These are phyloP conservation scores for Rhaphigaster nebulosa DNA, from an alignment of 2,888 invertebrate species.

Conservation along the genomic window DNA sequence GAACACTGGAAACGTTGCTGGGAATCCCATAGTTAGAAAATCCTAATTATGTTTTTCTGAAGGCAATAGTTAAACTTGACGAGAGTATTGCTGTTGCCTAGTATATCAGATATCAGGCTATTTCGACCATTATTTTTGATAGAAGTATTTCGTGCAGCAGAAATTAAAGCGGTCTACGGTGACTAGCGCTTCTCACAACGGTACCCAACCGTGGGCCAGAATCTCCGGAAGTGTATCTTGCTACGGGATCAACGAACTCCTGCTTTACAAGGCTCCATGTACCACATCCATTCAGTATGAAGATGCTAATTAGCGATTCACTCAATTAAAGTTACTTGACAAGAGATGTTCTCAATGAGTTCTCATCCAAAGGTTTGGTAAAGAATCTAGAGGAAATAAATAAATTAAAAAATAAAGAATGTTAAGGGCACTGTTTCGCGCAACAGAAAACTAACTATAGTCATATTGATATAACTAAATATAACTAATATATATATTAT, in stretches of 20 bases:
- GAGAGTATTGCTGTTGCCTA: background rate
- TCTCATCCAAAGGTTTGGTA: background rate
- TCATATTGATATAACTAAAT: too few species aligned
- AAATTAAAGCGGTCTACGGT: background rate
- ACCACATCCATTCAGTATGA: background rate
- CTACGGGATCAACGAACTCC: conserved; percentile 25
- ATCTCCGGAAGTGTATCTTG: conserved; percentile 12
- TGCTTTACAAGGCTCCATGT: background rate
- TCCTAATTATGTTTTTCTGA: background rate
- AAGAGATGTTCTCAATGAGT: background rate
- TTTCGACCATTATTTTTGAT: background rate
- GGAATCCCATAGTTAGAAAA: background rate
- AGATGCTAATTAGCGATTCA: background rate
- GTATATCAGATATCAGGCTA: background rate
- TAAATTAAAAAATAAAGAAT: too few species aligned
- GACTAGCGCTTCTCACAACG: conserved; percentile 36
- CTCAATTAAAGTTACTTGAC: background rate
- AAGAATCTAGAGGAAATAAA: too few species aligned
- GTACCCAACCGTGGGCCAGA: conserved; percentile 9
- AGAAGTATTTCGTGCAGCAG: background rate
- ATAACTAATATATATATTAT: too few species aligned
- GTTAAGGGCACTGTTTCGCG: too few species aligned
- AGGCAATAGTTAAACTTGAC: background rate
- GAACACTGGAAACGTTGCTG: background rate
- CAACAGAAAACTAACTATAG: too few species aligned